A percentile compares a stretch with the other conserved stretches of the same genome.
Evolutionary conservation across 1,140 invertebrate genomes (phyloP).

Genomic region (Habropoda laboriosa): DNA sequence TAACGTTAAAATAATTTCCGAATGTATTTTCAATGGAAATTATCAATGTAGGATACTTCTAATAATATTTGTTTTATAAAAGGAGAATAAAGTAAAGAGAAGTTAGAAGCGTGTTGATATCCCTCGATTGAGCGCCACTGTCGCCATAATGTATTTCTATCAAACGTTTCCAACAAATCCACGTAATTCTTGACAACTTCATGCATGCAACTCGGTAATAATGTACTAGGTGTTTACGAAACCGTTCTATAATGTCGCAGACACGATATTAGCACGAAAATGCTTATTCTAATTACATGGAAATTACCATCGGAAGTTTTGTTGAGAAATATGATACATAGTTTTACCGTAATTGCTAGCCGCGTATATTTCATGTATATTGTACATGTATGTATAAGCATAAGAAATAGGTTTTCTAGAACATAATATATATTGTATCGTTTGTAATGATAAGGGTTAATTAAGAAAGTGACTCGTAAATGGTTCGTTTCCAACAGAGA

Average conservation of each 20-base stretch:
- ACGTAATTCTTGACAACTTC: conserved; percentile 14
- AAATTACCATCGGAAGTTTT: conserved; percentile 38
- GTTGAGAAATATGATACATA: conserved; percentile 31
- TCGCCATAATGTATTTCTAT: not conserved
- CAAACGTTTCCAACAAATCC: conserved; percentile 22
- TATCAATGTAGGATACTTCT: no score
- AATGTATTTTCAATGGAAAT: no score
- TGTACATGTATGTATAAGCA: no score
- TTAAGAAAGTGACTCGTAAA: conserved; percentile 64
- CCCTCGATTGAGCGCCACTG: not conserved
- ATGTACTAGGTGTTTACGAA: conserved; percentile 24
- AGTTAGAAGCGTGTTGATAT: not conserved
- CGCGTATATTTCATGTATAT: not conserved
- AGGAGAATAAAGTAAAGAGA: no score
- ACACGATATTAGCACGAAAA: conserved; percentile 26
- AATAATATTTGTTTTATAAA: no score
- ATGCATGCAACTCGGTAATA: conserved; percentile 22
- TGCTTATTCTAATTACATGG: conserved; percentile 33
- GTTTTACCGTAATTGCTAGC: conserved; percentile 26
- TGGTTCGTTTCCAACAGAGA: conserved; percentile 54
- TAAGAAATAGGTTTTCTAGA: conserved; percentile 29
- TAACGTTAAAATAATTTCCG: not conserved
- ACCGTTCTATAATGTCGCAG: not conserved
- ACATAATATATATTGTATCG: conserved; percentile 19
- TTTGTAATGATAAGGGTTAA: conserved; percentile 63